Evolutionary conservation across 92 coral and sea anemone species (phyloP), one percentile per base, ranked within the genome.

Genomic region (Plumapathes pennacea): DNA sequence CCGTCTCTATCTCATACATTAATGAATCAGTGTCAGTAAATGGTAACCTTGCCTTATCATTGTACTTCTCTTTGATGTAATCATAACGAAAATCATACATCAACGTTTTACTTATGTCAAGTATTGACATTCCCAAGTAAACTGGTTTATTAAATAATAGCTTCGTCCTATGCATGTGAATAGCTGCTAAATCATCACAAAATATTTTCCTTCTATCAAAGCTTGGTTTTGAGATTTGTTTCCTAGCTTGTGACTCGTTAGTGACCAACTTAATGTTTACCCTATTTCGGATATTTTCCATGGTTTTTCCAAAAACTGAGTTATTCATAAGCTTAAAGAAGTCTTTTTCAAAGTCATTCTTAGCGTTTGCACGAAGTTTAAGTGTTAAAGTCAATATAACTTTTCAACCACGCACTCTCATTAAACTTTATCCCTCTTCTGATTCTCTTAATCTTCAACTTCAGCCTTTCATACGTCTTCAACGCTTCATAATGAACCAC

Each of bases 301-400:
- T 52, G 0, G 71, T 62, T 1, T 72, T 72, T 2, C 71, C 62
- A 56, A 50, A 72, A n/a, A 74, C 81, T 0, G 75, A 54, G 60
- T 75, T 75, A 45, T 67, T 75, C 83, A 75, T 64, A 42, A 72
- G 27, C 53, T 72, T 72, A 54, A 60, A 71, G 58, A 72, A 62
- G 20, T 72, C 72, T 25, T 74, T 74, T 40, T 73, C 81, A 37
- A 73, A 73, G 20, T 53, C 56, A 34, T 60, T 73, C 38, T 55
- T 33, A 0, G 64, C 75, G 30, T 64, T 41, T 7, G 64, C 39
- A 51, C 82, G 30, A 9, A 63, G 47, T 39, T 74, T 49, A n/a
- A 43, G 82, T 74, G 46, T 74, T 74, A 14, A 64, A 29, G 38
- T 64, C 36, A 28, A 64, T 64, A 54, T 75, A 64, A 5, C 42